These are phyloP conservation scores for Spea hammondii DNA, from an alignment of 2,797 vertebrate species.

Conservation along the genomic window DNA sequence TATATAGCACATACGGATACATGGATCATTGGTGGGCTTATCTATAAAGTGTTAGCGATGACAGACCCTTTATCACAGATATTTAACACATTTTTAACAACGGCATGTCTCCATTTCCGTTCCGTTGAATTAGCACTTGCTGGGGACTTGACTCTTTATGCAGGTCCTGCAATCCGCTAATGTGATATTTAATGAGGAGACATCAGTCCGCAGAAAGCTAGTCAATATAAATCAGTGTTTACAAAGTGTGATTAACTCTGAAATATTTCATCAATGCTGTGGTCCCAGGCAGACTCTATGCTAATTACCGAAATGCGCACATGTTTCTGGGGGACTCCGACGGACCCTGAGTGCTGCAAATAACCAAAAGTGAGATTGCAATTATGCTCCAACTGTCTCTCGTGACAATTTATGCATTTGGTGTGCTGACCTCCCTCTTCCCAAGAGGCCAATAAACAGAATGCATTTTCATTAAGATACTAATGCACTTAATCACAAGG, in stretches of 20 bases:
- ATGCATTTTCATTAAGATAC: slow-evolving; percentile 82
- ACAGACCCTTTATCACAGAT: slow-evolving; percentile 55
- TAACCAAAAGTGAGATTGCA: slow-evolving; percentile 73
- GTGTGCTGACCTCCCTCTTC: slow-evolving; percentile 72
- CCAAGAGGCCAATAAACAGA: slow-evolving; percentile 77
- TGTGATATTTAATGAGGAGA: slow-evolving; percentile 97
- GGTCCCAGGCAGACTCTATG: slow-evolving; percentile 78
- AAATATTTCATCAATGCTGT: slow-evolving; percentile 87
- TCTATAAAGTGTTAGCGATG: slow-evolving; percentile 42
- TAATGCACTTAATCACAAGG: slow-evolving; percentile 79
- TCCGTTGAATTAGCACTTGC: slow-evolving; percentile 77
- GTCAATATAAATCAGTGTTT: slow-evolving; percentile 99
- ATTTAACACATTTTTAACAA: slow-evolving; percentile 62
- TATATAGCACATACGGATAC: not conserved
- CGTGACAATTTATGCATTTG: slow-evolving; percentile 78
- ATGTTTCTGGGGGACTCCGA: slow-evolving; percentile 70
- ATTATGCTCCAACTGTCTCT: slow-evolving; percentile 73
- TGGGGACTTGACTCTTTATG: slow-evolving; percentile 78
- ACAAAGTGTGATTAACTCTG: slow-evolving; percentile 92
- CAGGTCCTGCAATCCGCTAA: slow-evolving; percentile 81
- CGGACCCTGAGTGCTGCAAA: slow-evolving; percentile 66
- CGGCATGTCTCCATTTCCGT: slow-evolving; percentile 63
- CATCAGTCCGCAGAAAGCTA: slow-evolving; percentile 94
- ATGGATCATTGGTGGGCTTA: slow-evolving; percentile 41
- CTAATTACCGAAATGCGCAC: slow-evolving; percentile 77